Percentiles rank a stretch among this genome's conserved stretches.
Evolutionary conservation across 2,888 invertebrate species (phyloP).

Genomic region (Lottia gigantea): DNA sequence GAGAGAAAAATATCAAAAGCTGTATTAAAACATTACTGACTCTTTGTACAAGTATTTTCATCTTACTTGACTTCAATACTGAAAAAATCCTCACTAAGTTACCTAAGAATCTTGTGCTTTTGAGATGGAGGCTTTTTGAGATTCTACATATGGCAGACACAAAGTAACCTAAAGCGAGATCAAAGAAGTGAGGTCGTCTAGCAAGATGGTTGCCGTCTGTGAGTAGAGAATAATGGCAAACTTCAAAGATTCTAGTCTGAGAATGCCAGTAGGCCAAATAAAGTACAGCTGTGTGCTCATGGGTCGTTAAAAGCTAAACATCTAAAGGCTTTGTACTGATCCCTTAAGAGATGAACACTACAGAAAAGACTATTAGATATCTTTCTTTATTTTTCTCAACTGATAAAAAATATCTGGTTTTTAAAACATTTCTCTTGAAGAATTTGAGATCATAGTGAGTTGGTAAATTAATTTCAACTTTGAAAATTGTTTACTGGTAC

Average conservation of each 20-base stretch:
- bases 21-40: conserved; percentile 9
- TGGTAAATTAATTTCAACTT: no score
- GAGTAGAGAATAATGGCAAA: conserved; percentile 3
- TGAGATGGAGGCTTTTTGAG: background rate
- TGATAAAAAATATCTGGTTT: no score
- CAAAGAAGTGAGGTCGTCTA: background rate
- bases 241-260: background rate
- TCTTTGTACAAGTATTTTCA: conserved; percentile 7
- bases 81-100: conserved; percentile 7
- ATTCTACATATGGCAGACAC: conserved; percentile 9
- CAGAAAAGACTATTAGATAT: conserved; percentile 2
- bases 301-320: background rate
- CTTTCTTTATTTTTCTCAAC: background rate
- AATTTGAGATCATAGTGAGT: no score
- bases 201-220: conserved; percentile 10
- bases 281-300: conserved; percentile 4
- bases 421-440: no score
- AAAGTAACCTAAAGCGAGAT: conserved; percentile 6
- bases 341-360: conserved; percentile 8
- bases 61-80: background rate
- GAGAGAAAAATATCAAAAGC: conserved; percentile 3
- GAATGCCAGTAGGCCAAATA: conserved; percentile 8
- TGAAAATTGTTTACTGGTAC: no score
- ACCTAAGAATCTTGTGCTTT: background rate
- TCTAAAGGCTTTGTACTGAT: conserved; percentile 10